phyloP scores from a whole-genome alignment of 1,140 invertebrate genomes.

The Nasonia vitripennis region DNA sequence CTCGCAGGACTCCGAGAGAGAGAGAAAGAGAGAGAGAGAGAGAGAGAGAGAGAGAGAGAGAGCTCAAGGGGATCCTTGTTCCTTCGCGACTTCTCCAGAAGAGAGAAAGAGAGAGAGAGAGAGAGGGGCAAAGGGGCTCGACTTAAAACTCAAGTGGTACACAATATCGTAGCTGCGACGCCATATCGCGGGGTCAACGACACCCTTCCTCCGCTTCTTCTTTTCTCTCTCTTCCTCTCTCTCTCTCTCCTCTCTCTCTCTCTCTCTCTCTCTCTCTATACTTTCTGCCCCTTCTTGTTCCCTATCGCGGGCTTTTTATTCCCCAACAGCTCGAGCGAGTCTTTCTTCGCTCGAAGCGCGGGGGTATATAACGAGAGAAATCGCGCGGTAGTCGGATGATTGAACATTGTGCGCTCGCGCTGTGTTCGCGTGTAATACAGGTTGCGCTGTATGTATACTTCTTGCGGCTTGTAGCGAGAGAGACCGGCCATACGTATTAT shows the following conservation, averaged over 20 bases:
- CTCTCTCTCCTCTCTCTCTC: neutral
- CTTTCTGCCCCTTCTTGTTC: slow-evolving; percentile 21
- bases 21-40: slow-evolving; percentile 58
- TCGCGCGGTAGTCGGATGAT: slow-evolving; percentile 59
- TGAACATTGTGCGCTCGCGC: slow-evolving; percentile 61
- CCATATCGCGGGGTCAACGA: slow-evolving; percentile 62
- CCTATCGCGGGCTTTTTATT: slow-evolving; percentile 10
- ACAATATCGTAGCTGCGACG: slow-evolving; percentile 64
- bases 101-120: slow-evolving; percentile 11
- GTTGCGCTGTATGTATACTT: slow-evolving; percentile 27
- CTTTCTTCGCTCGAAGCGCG: slow-evolving; percentile 67
- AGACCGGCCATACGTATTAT: slow-evolving; percentile 14
- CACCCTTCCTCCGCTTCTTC: slow-evolving; percentile 52
- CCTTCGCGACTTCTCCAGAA: slow-evolving; percentile 63
- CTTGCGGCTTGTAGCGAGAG: slow-evolving; percentile 1
- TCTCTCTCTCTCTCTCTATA: neutral
- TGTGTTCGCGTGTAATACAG: slow-evolving; percentile 59
- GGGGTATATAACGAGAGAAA: slow-evolving; percentile 51
- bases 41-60: slow-evolving; percentile 61
- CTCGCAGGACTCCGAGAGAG: slow-evolving; percentile 57
- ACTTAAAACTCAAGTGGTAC: slow-evolving; percentile 72
- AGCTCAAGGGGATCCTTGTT: slow-evolving; percentile 71
- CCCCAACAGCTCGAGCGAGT: slow-evolving; percentile 35
- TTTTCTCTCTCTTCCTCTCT: neutral
- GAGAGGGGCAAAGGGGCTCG: slow-evolving; percentile 44